Conservation (phyloP, 2,888 invertebrate species). For the Operophtera brumata region DNA sequence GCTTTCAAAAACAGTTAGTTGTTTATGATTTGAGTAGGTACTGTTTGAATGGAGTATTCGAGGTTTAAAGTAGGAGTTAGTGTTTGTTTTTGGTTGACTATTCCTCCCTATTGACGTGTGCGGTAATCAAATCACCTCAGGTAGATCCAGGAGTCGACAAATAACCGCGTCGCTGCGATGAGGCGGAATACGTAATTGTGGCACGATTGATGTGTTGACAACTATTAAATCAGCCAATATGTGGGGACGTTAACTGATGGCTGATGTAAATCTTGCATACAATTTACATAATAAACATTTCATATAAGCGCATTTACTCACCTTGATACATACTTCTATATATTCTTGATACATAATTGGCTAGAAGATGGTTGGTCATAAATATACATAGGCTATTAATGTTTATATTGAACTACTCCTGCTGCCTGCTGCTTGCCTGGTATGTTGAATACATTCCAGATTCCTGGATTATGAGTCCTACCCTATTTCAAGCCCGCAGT, state of each 20-base stretch:
- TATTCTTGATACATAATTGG: no score
- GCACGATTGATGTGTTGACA: conserved; percentile 47
- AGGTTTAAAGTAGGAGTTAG: conserved; percentile 39
- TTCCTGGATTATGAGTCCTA: no score
- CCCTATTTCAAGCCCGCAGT: no score
- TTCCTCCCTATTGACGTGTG: conserved; percentile 49
- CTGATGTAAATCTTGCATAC: background rate
- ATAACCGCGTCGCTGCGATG: conserved; percentile 55
- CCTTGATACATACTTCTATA: no score
- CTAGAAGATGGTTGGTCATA: no score
- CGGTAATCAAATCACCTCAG: conserved; percentile 59
- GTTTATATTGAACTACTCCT: no score
- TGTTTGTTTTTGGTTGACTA: conserved; percentile 47
- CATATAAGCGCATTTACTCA: background rate
- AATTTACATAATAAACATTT: background rate
- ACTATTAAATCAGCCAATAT: conserved; percentile 28
- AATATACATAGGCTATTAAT: no score
- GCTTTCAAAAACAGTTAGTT: conserved; percentile 69
- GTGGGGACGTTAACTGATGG: background rate
- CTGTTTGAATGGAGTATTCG: conserved; percentile 32
- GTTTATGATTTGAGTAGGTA: conserved; percentile 39
- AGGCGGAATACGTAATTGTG: conserved; percentile 63
- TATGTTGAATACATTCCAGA: no score
- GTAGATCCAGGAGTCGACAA: conserved; percentile 52
- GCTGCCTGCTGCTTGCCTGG: no score